Conservation (phyloP, 2,888 invertebrate genomes). For the Flexamia atlantica region DNA sequence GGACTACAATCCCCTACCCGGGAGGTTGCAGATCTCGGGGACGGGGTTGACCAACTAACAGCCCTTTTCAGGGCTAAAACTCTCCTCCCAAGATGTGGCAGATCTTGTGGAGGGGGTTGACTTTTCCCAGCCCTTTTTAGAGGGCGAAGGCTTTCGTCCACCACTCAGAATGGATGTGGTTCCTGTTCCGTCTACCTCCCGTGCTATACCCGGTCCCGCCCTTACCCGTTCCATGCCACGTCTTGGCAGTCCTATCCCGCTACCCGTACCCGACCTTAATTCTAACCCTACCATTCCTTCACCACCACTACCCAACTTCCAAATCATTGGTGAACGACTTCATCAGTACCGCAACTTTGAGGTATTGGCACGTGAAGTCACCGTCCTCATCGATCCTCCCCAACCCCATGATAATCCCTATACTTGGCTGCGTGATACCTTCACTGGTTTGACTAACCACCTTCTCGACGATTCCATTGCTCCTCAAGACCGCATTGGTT, state of each 20-base stretch:
- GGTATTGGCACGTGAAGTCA: too few species aligned
- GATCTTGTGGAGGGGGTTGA: conserved; percentile 15
- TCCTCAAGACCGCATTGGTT: neutral
- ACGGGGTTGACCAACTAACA: too few species aligned
- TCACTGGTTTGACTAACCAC: too few species aligned
- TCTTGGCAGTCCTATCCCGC: neutral
- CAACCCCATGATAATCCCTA: too few species aligned
- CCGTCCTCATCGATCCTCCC: too few species aligned
- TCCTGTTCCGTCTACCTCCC: neutral
- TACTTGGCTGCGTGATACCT: too few species aligned
- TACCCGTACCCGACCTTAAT: neutral
- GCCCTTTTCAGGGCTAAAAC: conserved; percentile 8
- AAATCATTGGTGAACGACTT: too few species aligned
- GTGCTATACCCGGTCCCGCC: neutral
- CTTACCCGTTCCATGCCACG: neutral
- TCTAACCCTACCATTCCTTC: neutral
- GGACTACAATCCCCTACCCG: too few species aligned
- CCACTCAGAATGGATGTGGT: neutral
- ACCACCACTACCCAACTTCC: too few species aligned
- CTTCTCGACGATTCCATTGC: neutral
- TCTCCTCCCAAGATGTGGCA: conserved; percentile 19
- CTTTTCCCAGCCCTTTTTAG: neutral
- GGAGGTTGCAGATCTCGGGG: too few species aligned
- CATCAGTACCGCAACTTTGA: too few species aligned
- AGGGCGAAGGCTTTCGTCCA: neutral